Conservation (phyloP, 2,113 vertebrate genomes). For the Strix aluco region DNA sequence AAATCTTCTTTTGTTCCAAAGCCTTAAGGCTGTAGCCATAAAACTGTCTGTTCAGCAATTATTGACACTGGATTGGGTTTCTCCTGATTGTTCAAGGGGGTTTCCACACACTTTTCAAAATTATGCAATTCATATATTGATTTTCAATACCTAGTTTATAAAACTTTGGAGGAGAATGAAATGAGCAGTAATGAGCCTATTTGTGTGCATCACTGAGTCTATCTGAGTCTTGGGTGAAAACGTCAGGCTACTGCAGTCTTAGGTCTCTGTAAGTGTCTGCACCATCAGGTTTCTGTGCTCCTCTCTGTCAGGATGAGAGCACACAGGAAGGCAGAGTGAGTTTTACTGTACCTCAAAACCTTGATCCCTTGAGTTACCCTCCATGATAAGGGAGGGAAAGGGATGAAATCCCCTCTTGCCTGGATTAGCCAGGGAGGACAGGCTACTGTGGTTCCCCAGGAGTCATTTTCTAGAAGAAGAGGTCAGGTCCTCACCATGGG, state of each 20-base stretch:
- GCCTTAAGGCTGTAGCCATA: background rate
- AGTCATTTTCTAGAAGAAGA: background rate
- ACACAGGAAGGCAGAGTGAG: background rate
- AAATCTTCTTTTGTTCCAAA: background rate
- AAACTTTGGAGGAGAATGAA: background rate
- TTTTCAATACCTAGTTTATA: background rate
- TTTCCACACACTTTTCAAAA: background rate
- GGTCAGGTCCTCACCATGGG: background rate
- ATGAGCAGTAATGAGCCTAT: background rate
- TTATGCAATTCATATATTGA: background rate
- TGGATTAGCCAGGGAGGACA: background rate
- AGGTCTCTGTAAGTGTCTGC: background rate
- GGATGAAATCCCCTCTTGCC: background rate
- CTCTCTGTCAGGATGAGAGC: background rate
- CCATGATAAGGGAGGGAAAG: background rate
- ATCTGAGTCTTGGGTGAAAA: background rate
- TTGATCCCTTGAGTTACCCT: background rate
- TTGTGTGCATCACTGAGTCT: background rate
- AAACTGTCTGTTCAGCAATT: conserved; percentile 10
- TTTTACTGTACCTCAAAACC: background rate
- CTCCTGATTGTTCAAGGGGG: background rate
- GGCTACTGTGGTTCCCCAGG: background rate
- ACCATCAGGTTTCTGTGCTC: background rate
- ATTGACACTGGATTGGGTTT: background rate
- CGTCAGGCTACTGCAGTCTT: background rate